phyloP scores from a whole-genome alignment of 1,140 invertebrate species.

The Drosophila seguyi region DNA sequence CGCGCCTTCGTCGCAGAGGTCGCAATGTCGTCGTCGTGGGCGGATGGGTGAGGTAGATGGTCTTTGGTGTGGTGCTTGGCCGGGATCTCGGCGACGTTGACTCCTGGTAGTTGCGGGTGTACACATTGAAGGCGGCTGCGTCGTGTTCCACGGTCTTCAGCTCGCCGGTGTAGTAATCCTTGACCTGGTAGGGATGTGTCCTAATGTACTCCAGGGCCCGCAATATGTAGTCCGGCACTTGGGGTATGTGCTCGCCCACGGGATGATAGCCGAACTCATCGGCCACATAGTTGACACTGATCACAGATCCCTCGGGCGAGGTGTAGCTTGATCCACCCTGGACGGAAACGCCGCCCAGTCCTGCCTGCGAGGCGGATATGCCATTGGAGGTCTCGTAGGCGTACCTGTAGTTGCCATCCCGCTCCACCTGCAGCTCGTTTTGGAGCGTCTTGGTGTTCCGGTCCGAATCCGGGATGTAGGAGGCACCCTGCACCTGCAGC shows the following conservation, averaged over 20 bases:
- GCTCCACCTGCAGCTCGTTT: slow-evolving; percentile 68
- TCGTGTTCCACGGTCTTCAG: slow-evolving; percentile 67
- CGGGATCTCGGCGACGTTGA: slow-evolving; percentile 52
- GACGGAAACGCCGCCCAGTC: slow-evolving; percentile 71
- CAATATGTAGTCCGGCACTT: slow-evolving; percentile 77
- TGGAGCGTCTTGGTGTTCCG: slow-evolving; percentile 63
- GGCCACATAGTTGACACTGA: slow-evolving; percentile 86
- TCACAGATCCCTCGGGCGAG: slow-evolving; percentile 85
- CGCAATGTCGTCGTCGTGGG: slow-evolving; percentile 35
- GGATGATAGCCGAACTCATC: slow-evolving; percentile 87
- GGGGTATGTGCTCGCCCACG: slow-evolving; percentile 86
- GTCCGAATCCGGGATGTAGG: slow-evolving; percentile 71
- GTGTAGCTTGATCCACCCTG: slow-evolving; percentile 69
- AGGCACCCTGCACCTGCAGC: slow-evolving; percentile 47
- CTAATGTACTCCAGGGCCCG: slow-evolving; percentile 86
- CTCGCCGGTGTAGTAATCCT: slow-evolving; percentile 72
- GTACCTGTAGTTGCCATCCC: slow-evolving; percentile 86
- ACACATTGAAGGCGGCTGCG: slow-evolving; percentile 73
- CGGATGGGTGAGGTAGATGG: slow-evolving; percentile 68
- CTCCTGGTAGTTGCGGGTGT: slow-evolving; percentile 57
- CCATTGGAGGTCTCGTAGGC: slow-evolving; percentile 88
- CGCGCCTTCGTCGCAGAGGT: slow-evolving; percentile 20
- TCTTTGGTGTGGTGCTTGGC: slow-evolving; percentile 58
- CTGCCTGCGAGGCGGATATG: slow-evolving; percentile 87
- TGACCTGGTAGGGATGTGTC: slow-evolving; percentile 80